These are phyloP conservation scores for Nansenia antarctica DNA, from an alignment of 2,113 vertebrate species.

Conservation along the genomic window DNA sequence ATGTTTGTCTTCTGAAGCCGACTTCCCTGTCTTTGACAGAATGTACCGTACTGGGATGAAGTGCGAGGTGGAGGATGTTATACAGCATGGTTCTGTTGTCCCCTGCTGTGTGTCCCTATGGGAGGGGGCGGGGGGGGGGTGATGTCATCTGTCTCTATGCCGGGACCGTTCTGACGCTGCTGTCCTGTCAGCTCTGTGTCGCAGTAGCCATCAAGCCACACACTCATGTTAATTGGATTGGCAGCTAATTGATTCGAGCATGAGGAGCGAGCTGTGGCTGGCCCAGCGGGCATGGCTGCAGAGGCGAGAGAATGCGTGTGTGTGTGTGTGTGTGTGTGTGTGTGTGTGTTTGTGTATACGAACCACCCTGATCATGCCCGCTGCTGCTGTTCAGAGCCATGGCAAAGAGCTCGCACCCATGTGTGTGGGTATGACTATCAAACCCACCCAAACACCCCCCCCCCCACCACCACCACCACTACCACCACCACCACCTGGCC, in stretches of 20 bases:
- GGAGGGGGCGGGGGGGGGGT: no score
- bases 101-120: no score
- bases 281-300: conserved; percentile 20
- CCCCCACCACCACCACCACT: no score
- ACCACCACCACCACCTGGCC: no score
- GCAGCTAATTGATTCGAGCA: conserved; percentile 64
- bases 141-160: no score
- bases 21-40: not conserved
- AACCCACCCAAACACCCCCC: not conserved
- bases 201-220: not conserved
- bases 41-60: not conserved
- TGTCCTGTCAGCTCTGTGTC: not conserved
- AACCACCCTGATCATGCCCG: not conserved
- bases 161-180: not conserved
- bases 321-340: conserved; percentile 1
- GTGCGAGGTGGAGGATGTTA: not conserved
- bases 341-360: conserved; percentile 7
- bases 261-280: conserved; percentile 33
- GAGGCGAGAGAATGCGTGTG: not conserved
- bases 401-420: no score
- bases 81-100: not conserved
- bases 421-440: conserved; percentile 2
- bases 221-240: conserved; percentile 64
- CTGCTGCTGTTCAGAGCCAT: not conserved
- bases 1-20: not conserved